Percentiles rank a stretch among this genome's conserved stretches.
Conservation (phyloP, 2,888 invertebrate genomes). For the Diogma glabrata region DNA sequence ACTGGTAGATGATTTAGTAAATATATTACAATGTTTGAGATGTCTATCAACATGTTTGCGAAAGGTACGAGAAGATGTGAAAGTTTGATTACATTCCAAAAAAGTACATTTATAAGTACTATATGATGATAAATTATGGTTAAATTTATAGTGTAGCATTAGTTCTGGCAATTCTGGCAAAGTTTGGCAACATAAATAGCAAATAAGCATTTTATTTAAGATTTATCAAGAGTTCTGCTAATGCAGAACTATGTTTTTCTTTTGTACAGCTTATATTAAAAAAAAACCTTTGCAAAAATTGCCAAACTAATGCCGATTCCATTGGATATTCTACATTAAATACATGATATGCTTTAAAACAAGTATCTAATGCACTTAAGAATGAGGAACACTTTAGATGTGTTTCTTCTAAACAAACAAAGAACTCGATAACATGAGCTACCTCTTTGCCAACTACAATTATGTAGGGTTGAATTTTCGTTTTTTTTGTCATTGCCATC, state of each 20-base stretch:
- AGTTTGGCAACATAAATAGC: background rate
- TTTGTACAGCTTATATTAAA: too few relatives aligned
- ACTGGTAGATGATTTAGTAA: too few relatives aligned
- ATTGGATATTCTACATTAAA: constrained; percentile 8
- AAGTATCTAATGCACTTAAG: constrained; percentile 4
- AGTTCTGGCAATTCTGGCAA: background rate
- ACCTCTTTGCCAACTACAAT: background rate
- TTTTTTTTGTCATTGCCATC: background rate
- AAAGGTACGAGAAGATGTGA: background rate
- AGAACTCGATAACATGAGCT: background rate
- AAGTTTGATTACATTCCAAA: background rate
- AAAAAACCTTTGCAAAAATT: constrained; percentile 7
- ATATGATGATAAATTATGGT: too few relatives aligned
- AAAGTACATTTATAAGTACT: background rate
- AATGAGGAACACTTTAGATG: background rate
- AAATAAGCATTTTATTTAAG: too few relatives aligned
- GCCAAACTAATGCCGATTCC: constrained; percentile 3
- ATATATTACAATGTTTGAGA: too few relatives aligned
- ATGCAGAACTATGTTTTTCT: too few relatives aligned
- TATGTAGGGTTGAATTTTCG: constrained; percentile 6
- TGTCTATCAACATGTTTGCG: background rate
- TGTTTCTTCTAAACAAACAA: constrained; percentile 2
- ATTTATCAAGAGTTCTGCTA: too few relatives aligned
- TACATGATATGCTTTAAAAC: constrained; percentile 4
- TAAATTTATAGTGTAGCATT: too few relatives aligned